Base-by-base conservation (phyloP, 1,140 invertebrate species). In the Trichoplusia ni region DNA sequence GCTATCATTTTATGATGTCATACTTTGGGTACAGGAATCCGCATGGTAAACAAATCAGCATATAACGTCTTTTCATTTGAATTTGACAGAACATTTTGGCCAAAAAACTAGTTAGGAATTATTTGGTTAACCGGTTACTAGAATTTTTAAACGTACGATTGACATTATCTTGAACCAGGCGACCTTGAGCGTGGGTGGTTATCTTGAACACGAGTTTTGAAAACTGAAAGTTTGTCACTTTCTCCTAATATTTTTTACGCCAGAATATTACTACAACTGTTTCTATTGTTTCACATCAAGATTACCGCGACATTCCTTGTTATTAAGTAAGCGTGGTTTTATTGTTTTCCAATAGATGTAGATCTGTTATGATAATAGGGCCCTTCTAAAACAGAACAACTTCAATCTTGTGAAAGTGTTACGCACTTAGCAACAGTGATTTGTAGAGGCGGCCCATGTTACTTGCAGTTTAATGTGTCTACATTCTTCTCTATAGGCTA, bases 181-280 rank as follows among this genome's bases (percentile, higher is more conserved):
- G 64, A 73, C 71, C 73, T 76, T 71, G 67, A 42, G 38, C 47
- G 13, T 23, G 42, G 27, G 8, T 14, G n/a, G 46, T 21, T 53
- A 42, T 65, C 54, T 53, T 31, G 51, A 64, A 66, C 60, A 46
- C 13, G 29, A 37, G 7, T 62, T 46, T 65, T 23, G 29, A 63
- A 68, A 74, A 71, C 67, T 37, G 68, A 74, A 69, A 69, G 64
- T 71, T 13, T 49, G 9, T 62, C 47, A 44, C 61, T 64, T 64
- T 64, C 61, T 44, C 13, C 13, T 16, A 31, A 27, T 31, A 40
- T 18, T 8, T 16, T 5, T 11, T 18, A 16, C 5, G 19, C 18
- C 2, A 8, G 18, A 18, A 7, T n/a, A n/a, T n/a, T n/a, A n/a
- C n/a, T n/a, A n/a, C n/a, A n/a, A n/a, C n/a, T n/a, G n/a, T n/a